Evolutionary conservation across 2,888 invertebrate species (phyloP).

Genomic region (Melangyna quadrimaculata): DNA sequence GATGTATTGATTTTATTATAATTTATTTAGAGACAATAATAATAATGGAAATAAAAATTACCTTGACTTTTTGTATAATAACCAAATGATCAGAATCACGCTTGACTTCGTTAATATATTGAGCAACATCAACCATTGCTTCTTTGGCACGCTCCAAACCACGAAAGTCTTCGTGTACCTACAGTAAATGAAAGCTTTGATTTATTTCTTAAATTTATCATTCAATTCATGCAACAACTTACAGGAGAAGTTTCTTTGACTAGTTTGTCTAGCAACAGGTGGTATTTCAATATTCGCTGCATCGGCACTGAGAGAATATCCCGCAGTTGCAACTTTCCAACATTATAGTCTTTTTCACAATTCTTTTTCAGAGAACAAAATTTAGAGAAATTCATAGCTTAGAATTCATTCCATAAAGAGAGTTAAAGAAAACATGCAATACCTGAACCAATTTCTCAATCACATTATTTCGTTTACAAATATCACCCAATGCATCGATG

Average conservation of each 20-base stretch:
- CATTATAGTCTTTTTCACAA: constrained; percentile 96
- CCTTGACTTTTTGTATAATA: constrained; percentile 94
- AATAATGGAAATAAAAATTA: constrained; percentile 77
- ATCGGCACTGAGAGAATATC: constrained; percentile 98
- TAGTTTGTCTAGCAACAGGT: constrained; percentile 93
- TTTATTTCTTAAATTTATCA: not conserved
- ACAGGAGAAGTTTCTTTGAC: constrained; percentile 92
- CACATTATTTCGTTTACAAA: constrained; percentile 79
- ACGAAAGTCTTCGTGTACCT: constrained; percentile 92
- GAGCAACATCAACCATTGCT: constrained; percentile 97
- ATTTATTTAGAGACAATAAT: no score
- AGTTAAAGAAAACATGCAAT: not conserved
- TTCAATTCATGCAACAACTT: constrained; percentile 75
- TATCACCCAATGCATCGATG: constrained; percentile 88
- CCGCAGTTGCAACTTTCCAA: constrained; percentile 95
- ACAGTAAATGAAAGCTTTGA: constrained; percentile 51
- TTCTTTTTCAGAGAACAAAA: constrained; percentile 83
- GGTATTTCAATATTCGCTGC: constrained; percentile 99
- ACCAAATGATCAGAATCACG: constrained; percentile 96
- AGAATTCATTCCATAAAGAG: not conserved
- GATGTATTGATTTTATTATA: not conserved
- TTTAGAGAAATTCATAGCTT: constrained; percentile 12
- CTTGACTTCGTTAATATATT: constrained; percentile 98
- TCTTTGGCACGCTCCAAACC: constrained; percentile 93
- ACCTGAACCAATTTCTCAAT: constrained; percentile 80